phyloP scores from a whole-genome alignment of 2,888 invertebrate genomes.

The Synergus japonicus region DNA sequence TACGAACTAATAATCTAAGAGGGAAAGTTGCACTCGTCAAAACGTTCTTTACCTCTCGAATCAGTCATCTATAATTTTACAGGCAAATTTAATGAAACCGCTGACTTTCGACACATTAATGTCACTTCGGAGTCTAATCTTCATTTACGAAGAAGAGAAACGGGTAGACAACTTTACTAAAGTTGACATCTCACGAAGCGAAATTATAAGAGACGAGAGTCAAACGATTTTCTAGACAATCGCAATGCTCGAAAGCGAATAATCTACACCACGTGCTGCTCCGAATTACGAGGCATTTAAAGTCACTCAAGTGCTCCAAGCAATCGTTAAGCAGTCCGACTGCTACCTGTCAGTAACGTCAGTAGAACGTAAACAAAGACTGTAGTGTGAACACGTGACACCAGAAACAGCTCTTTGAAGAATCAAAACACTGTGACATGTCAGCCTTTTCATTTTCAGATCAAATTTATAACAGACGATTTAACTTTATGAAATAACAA shows the following conservation, averaged over 20 bases:
- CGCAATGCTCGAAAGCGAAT: background rate
- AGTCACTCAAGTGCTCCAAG: background rate
- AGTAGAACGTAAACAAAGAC: background rate
- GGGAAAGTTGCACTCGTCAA: background rate
- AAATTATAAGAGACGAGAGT: background rate
- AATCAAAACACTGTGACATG: background rate
- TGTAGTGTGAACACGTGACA: constrained; percentile 1
- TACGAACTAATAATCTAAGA: background rate
- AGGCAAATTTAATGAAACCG: background rate
- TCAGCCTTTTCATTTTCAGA: background rate
- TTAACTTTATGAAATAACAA: background rate
- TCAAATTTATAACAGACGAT: background rate
- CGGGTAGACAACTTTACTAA: too few species aligned
- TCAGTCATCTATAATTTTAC: background rate
- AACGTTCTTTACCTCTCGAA: background rate
- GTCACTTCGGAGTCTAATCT: background rate
- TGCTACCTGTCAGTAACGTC: background rate
- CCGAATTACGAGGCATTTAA: background rate
- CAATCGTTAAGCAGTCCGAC: background rate
- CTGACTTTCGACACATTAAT: constrained; percentile 7
- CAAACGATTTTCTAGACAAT: background rate
- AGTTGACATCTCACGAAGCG: background rate
- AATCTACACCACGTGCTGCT: constrained; percentile 19
- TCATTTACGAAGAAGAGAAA: background rate
- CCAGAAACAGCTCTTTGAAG: background rate